phyloP scores from a whole-genome alignment of 1,140 invertebrate genomes.

The Bombus pascuorum region DNA sequence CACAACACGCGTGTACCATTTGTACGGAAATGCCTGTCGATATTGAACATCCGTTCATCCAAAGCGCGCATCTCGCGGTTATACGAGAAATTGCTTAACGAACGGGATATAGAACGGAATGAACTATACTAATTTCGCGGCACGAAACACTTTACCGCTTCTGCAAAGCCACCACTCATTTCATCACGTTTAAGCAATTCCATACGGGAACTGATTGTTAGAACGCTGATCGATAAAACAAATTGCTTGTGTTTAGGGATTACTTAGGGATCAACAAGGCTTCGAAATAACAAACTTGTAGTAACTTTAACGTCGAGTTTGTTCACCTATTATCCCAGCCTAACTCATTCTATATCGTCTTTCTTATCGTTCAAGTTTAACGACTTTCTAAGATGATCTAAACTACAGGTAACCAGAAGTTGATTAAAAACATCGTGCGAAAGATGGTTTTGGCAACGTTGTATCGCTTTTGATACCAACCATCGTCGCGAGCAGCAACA shows the following conservation, averaged over 20 bases:
- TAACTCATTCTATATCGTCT: too few relatives aligned
- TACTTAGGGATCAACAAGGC: not conserved
- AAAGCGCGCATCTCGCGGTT: slow-evolving; percentile 58
- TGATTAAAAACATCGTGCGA: not conserved
- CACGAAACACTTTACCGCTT: slow-evolving; percentile 20
- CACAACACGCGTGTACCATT: slow-evolving; percentile 10
- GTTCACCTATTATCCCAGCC: not conserved
- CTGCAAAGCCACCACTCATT: not conserved
- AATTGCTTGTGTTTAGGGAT: not conserved
- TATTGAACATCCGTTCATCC: slow-evolving; percentile 73
- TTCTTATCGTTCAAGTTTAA: not conserved
- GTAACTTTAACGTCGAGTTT: not conserved
- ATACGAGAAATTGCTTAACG: slow-evolving; percentile 68
- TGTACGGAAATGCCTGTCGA: slow-evolving; percentile 68
- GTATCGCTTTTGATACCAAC: not conserved
- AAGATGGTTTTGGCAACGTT: not conserved
- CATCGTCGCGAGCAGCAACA: not conserved
- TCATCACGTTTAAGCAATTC: slow-evolving; percentile 30
- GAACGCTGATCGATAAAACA: slow-evolving; percentile 6
- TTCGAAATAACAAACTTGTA: not conserved
- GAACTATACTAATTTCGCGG: slow-evolving; percentile 61
- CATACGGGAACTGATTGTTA: not conserved
- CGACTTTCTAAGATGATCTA: not conserved
- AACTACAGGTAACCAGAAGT: not conserved
- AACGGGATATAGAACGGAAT: slow-evolving; percentile 62